These are phyloP conservation scores for Zaprionus bogoriensis DNA, from an alignment of 2,888 invertebrate species.

Conservation along the genomic window DNA sequence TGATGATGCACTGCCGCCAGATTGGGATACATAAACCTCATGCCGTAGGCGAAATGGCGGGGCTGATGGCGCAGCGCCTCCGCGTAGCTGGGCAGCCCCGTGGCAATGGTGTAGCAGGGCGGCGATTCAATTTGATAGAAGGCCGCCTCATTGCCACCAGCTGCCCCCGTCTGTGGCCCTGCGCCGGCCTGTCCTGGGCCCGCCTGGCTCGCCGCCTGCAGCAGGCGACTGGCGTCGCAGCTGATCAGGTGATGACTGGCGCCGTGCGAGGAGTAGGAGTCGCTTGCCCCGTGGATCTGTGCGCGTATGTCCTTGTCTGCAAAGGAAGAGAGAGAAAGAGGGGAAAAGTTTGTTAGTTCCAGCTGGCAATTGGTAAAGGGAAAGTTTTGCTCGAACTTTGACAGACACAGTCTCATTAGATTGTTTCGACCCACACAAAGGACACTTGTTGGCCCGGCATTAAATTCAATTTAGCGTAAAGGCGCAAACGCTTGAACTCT, in stretches of 20 bases:
- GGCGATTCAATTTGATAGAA: constrained; percentile 84
- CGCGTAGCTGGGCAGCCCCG: constrained; percentile 86
- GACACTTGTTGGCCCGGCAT: constrained; percentile 36
- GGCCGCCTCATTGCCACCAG: constrained; percentile 63
- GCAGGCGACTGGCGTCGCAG: constrained; percentile 65
- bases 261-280: constrained; percentile 66
- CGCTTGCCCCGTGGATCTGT: constrained; percentile 72
- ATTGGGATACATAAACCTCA: constrained; percentile 81
- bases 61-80: constrained; percentile 85
- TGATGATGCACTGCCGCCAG: constrained; percentile 80
- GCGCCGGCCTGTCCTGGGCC: background rate
- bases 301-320: constrained; percentile 82
- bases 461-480: constrained; percentile 76
- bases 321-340: constrained; percentile 10
- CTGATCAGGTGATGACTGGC: constrained; percentile 64
- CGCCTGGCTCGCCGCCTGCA: constrained; percentile 25
- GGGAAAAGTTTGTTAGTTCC: constrained; percentile 20
- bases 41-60: constrained; percentile 81
- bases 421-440: constrained; percentile 35
- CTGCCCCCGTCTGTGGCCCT: background rate
- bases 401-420: constrained; percentile 61
- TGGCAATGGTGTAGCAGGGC: constrained; percentile 86
- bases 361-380: constrained; percentile 10
- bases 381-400: constrained; percentile 43
- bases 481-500: constrained; percentile 67